Conservation (phyloP, 2,888 invertebrate species). For the Orthosia gracilis region DNA sequence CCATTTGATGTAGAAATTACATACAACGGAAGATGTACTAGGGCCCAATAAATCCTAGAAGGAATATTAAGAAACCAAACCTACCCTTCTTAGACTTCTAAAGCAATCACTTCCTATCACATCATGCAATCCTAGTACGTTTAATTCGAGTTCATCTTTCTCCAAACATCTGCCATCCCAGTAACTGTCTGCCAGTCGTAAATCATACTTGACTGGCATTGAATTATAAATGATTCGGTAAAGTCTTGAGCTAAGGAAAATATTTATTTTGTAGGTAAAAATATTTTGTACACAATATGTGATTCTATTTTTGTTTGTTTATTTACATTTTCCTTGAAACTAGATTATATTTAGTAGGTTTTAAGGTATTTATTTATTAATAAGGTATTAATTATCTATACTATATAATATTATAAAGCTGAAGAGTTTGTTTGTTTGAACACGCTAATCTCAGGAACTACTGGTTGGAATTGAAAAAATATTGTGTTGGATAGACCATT, state of each 20-base stretch:
- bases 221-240: conserved; percentile 53
- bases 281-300: not conserved
- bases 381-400: not conserved
- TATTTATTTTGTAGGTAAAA: not conserved
- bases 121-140: conserved; percentile 9
- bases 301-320: conserved; percentile 4
- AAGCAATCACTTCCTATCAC: not conserved
- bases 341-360: not conserved
- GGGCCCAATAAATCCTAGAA: too few relatives aligned
- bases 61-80: too few relatives aligned
- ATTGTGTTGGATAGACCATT: too few relatives aligned
- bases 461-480: too few relatives aligned
- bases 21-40: not conserved
- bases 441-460: too few relatives aligned
- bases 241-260: conserved; percentile 32
- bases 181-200: conserved; percentile 28
- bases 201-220: conserved; percentile 55
- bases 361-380: not conserved
- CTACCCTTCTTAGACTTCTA: not conserved
- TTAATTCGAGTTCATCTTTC: conserved; percentile 14
- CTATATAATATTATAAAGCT: too few relatives aligned
- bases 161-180: conserved; percentile 18
- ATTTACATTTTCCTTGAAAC: not conserved
- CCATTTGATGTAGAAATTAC: not conserved
- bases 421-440: too few relatives aligned